Conservation (phyloP, 2,888 invertebrate species). For the Xanthorhoe spadicearia region DNA sequence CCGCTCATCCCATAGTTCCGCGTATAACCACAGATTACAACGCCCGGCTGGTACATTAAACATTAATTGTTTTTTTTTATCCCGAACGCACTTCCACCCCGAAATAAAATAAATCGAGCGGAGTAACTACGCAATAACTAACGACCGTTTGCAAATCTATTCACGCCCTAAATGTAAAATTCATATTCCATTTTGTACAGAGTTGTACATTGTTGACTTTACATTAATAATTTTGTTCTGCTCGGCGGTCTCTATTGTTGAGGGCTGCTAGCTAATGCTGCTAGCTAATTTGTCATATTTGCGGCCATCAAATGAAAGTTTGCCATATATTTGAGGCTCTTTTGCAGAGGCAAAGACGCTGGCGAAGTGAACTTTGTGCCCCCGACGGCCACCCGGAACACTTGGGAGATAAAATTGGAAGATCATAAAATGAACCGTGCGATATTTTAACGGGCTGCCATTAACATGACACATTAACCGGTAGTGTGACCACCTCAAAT, state of each 20-base stretch:
- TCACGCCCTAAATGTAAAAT: slow-evolving; percentile 44
- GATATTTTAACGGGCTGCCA: slow-evolving; percentile 63
- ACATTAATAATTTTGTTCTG: slow-evolving; percentile 42
- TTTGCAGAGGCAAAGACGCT: slow-evolving; percentile 5
- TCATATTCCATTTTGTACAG: slow-evolving; percentile 44
- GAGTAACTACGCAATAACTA: slow-evolving; percentile 44
- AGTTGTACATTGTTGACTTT: slow-evolving; percentile 46
- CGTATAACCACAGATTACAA: slow-evolving; percentile 12
- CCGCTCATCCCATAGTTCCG: slow-evolving; percentile 1
- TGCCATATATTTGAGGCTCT: slow-evolving; percentile 13
- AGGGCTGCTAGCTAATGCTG: slow-evolving; percentile 31
- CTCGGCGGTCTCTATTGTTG: slow-evolving; percentile 40
- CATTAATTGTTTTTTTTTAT: slow-evolving; percentile 34
- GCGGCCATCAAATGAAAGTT: slow-evolving; percentile 35
- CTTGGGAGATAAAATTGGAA: slow-evolving; percentile 63
- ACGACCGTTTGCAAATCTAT: slow-evolving; percentile 42
- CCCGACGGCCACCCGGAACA: slow-evolving; percentile 37
- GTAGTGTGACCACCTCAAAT: slow-evolving; percentile 58
- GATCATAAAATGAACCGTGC: slow-evolving; percentile 66
- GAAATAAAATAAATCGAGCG: slow-evolving; percentile 41
- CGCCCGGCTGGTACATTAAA: slow-evolving; percentile 21
- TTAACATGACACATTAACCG: slow-evolving; percentile 75
- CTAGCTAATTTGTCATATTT: slow-evolving; percentile 41
- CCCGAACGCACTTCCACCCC: slow-evolving; percentile 29
- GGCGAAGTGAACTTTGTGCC: slow-evolving; percentile 35